phyloP scores from a whole-genome alignment of 2,888 invertebrate genomes.

The Andrena hattorfiana region DNA sequence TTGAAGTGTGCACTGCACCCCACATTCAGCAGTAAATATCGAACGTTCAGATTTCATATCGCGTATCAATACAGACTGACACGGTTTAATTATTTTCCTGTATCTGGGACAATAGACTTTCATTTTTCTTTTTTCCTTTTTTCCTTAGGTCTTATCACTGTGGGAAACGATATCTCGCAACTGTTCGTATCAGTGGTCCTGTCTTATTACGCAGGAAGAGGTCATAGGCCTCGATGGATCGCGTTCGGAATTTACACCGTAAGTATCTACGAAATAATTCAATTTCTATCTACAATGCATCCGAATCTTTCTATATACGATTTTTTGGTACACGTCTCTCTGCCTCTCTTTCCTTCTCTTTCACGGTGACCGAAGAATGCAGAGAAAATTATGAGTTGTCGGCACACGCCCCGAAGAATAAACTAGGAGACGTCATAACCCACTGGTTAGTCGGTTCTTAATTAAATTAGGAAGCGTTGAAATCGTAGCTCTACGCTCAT shows the following conservation, averaged over 20 bases:
- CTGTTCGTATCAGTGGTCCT: slow-evolving; percentile 89
- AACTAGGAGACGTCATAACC: slow-evolving; percentile 68
- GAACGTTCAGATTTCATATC: slow-evolving; percentile 11
- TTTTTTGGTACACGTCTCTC: not conserved
- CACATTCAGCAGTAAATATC: not conserved
- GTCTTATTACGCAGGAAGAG: slow-evolving; percentile 90
- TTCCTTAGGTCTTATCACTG: slow-evolving; percentile 88
- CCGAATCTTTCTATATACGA: not conserved
- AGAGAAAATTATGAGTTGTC: slow-evolving; percentile 66
- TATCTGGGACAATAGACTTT: slow-evolving; percentile 3
- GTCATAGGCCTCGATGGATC: slow-evolving; percentile 91
- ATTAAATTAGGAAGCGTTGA: slow-evolving; percentile 81
- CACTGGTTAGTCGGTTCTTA: slow-evolving; percentile 75
- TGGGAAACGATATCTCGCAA: slow-evolving; percentile 91
- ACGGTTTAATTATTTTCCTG: slow-evolving; percentile 10
- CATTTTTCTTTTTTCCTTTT: slow-evolving; percentile 11
- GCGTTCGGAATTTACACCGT: slow-evolving; percentile 86
- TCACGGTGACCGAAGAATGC: slow-evolving; percentile 14
- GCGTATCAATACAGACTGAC: slow-evolving; percentile 17
- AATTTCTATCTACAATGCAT: not conserved
- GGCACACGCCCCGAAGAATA: slow-evolving; percentile 63
- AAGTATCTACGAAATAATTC: slow-evolving; percentile 63
- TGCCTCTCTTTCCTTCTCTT: not conserved
- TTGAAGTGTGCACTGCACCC: not conserved
- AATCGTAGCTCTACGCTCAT: slow-evolving; percentile 79